A percentile compares a stretch with the other conserved stretches of the same genome.
phyloP scores from a whole-genome alignment of 2,888 invertebrate genomes.

The Agrochola lychnidis region DNA sequence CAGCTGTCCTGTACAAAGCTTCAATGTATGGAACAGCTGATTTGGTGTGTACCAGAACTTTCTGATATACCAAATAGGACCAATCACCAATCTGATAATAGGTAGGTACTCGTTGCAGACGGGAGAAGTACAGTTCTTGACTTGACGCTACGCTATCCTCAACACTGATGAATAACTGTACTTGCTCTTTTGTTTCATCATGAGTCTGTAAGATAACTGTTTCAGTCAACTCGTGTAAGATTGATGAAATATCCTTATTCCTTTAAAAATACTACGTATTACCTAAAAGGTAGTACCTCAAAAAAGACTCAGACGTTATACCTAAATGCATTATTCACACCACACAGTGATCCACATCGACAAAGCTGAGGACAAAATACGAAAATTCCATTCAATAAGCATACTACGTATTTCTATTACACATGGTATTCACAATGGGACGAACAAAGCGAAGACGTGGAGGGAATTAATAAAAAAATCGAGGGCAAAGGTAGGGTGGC shows the following conservation, averaged over 20 bases:
- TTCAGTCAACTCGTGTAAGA: not conserved
- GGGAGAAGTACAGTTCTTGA: not conserved
- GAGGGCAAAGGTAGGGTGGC: constrained; percentile 81
- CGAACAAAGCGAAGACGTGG: constrained; percentile 87
- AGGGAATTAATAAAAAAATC: constrained; percentile 86
- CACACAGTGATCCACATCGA: constrained; percentile 68
- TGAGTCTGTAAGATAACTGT: constrained; percentile 1
- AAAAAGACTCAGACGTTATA: constrained; percentile 27
- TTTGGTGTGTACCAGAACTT: too few species aligned
- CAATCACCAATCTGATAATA: too few species aligned
- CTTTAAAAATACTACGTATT: constrained; percentile 3
- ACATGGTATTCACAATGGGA: constrained; percentile 84
- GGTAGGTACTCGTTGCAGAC: not conserved
- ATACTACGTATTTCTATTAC: constrained; percentile 80
- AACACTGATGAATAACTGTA: not conserved
- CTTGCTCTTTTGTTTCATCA: not conserved
- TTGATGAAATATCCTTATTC: not conserved
- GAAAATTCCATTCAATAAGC: constrained; percentile 78
- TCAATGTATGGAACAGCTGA: too few species aligned
- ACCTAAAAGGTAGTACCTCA: constrained; percentile 19
- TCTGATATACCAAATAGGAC: too few species aligned
- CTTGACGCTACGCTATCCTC: not conserved
- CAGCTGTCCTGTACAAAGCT: too few species aligned
- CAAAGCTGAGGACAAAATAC: constrained; percentile 74
- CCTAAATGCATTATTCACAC: constrained; percentile 42